Evolutionary conservation across 2,113 vertebrate species (phyloP), one percentile per base, ranked within the genome.

Genomic region (Rhinolophus ferrumequinum): DNA sequence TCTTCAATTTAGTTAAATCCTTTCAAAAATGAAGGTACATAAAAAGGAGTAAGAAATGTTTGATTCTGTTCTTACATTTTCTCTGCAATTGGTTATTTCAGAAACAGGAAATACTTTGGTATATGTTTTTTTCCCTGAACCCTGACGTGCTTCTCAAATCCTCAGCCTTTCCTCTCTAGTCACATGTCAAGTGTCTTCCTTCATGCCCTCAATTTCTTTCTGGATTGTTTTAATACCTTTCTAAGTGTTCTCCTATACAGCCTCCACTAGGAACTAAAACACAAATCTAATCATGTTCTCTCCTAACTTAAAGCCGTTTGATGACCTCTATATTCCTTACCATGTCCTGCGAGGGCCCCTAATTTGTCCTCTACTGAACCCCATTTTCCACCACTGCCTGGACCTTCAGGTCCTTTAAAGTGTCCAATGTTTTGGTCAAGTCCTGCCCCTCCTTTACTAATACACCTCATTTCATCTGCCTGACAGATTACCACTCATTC

Each of bases 1-100:
- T 94, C 56, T 94, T 92, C 16, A 66, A 85, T 56, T 75, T 60
- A 69, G 41, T 93, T 95, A 90, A 91, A 54, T 35, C 88, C 30
- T 93, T 21, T 13, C 35, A 22, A 66, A 88, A 76, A 56, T 24
- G 16, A 97, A 90, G 54, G 50, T 66, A 2, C 62, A 69, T 62
- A 60, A n/a, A 95, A 87, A 38, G 52, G 15, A 95, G 13, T 52
- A 94, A 84, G 69, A 93, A 54, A 56, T 16, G 19, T 41, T 81
- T 6, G 4, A 54, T 93, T 94, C 26, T 4, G 18, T 58, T 87
- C 41, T 72, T 19, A 77, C 13, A 73, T 86, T 69, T 88, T 89
- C 66, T 66, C 8, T 73, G 9, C 8, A 58, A 7, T 76, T 95
- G 69, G 8, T 58, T 86, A 56, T 38, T 92, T 73, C n/a, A 77